A percentile compares a stretch with the other conserved stretches of the same genome.
phyloP scores from a whole-genome alignment of 2,888 invertebrate genomes.

The Athalia rosae region DNA sequence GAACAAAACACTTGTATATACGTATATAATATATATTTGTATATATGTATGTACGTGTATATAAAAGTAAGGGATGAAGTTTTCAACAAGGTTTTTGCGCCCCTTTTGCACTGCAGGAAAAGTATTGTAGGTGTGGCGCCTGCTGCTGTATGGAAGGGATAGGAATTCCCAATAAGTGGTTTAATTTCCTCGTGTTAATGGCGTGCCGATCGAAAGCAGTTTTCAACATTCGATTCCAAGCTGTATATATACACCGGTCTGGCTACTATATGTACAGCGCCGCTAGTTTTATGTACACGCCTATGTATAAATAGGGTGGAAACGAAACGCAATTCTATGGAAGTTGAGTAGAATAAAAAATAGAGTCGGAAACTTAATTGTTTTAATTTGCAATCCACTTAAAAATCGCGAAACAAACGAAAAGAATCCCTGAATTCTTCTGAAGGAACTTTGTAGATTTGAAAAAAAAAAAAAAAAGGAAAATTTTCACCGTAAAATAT shows the following conservation, averaged over 20 bases:
- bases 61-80: background rate
- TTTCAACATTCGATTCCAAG: no score
- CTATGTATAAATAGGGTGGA: no score
- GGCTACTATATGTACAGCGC: no score
- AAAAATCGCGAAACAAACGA: background rate
- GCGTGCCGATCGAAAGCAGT: constrained; percentile 14
- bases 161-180: constrained; percentile 39
- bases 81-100: constrained; percentile 19
- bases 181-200: constrained; percentile 37
- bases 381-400: background rate
- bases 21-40: background rate
- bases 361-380: background rate
- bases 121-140: background rate
- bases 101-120: background rate
- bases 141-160: background rate
- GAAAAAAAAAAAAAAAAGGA: background rate
- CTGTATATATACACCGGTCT: no score
- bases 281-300: no score
- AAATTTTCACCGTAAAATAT: no score
- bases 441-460: background rate
- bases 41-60: background rate
- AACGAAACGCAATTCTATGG: no score
- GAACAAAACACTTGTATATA: background rate
- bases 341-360: background rate
- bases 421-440: background rate